Conservation (phyloP, 2,888 invertebrate species). For the Tricholauxania praeusta region DNA sequence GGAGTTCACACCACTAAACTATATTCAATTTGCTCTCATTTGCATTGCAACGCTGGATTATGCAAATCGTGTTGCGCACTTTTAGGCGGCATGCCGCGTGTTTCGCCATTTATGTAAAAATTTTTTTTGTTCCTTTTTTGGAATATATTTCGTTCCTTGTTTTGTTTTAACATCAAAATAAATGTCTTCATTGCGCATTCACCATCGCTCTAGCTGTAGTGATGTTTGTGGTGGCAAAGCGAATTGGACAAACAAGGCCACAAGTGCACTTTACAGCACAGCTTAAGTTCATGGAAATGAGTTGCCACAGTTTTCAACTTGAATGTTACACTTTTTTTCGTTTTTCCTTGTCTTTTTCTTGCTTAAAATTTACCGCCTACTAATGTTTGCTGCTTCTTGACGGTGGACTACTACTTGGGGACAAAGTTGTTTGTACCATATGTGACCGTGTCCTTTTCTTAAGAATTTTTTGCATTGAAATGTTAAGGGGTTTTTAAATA, state of each 20-base stretch:
- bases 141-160: neutral
- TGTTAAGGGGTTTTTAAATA: too few relatives aligned
- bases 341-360: too few relatives aligned
- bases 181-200: slow-evolving; percentile 46
- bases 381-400: too few relatives aligned
- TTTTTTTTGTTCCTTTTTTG: neutral
- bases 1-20: slow-evolving; percentile 39
- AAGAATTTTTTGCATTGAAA: too few relatives aligned
- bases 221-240: slow-evolving; percentile 10
- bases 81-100: slow-evolving; percentile 49
- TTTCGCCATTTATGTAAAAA: neutral
- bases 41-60: slow-evolving; percentile 57
- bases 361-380: too few relatives aligned
- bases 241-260: slow-evolving; percentile 44
- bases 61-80: slow-evolving; percentile 60
- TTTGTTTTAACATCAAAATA: neutral
- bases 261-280: slow-evolving; percentile 60
- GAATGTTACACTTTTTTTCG: neutral
- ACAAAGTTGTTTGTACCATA: too few relatives aligned
- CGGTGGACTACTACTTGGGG: too few relatives aligned
- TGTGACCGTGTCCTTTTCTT: too few relatives aligned
- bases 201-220: slow-evolving; percentile 32
- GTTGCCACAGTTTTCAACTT: slow-evolving; percentile 29
- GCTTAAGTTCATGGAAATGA: slow-evolving; percentile 58
- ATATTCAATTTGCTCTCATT: slow-evolving; percentile 61